phyloP scores from a whole-genome alignment of 2,888 invertebrate genomes.

The Adineta ricciae region DNA sequence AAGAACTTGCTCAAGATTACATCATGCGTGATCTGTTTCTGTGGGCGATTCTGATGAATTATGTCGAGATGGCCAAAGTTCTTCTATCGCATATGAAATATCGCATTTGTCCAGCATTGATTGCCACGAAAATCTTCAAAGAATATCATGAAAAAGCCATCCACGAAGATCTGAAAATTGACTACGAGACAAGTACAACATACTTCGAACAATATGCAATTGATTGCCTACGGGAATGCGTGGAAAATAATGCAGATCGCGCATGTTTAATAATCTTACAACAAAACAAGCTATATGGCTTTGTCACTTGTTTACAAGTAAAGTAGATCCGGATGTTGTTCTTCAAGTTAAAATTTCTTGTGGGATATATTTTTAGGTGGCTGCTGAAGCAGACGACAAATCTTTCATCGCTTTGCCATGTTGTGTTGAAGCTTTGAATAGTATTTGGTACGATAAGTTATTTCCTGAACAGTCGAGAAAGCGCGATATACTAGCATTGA shows the following conservation, averaged over 20 bases:
- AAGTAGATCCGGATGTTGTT: background rate
- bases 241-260: background rate
- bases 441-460: background rate
- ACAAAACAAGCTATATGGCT: background rate
- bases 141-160: background rate
- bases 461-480: background rate
- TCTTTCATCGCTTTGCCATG: background rate
- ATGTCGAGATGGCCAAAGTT: background rate
- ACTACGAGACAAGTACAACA: background rate
- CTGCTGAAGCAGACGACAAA: background rate
- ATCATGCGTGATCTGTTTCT: background rate
- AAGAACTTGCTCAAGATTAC: background rate
- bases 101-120: slow-evolving; percentile 13
- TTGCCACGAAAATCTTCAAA: slow-evolving; percentile 16
- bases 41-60: background rate
- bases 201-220: background rate
- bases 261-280: background rate
- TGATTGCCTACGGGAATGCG: background rate
- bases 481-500: background rate
- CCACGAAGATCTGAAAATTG: background rate
- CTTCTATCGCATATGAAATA: background rate
- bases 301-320: slow-evolving; percentile 2
- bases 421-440: background rate
- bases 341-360: background rate
- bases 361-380: background rate